Evolutionary conservation across 2,888 invertebrate genomes (phyloP).

Genomic region (Epinotia brunnichana): DNA sequence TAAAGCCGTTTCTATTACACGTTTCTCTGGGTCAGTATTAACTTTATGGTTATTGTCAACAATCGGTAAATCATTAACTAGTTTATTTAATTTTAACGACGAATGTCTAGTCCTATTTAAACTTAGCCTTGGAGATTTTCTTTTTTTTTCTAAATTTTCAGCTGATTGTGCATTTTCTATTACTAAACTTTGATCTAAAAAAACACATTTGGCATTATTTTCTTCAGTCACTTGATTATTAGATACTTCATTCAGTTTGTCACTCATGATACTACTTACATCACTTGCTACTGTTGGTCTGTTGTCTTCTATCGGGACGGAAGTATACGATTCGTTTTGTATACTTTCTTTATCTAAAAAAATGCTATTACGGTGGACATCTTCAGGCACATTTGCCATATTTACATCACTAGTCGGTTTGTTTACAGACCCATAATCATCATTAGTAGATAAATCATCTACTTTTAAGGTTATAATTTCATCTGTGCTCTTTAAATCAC

Average conservation of each 20-base stretch:
- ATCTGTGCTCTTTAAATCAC: not conserved
- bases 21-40: not conserved
- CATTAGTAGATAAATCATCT: not conserved
- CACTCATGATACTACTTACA: conserved; percentile 23
- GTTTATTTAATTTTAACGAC: not conserved
- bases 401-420: not conserved
- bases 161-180: conserved; percentile 5
- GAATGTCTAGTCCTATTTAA: conserved; percentile 22
- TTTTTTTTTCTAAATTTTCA: conserved; percentile 13
- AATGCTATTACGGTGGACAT: not conserved
- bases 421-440: not conserved
- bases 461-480: not conserved
- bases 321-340: not conserved
- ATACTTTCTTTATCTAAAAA: conserved; percentile 14
- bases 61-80: not conserved
- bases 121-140: conserved; percentile 24
- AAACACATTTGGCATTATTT: conserved; percentile 18
- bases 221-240: conserved; percentile 5
- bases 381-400: not conserved
- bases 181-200: conserved; percentile 1
- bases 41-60: not conserved
- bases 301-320: conserved; percentile 1
- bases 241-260: conserved; percentile 10
- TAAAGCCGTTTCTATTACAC: conserved; percentile 52
- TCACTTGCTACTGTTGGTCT: conserved; percentile 6